Evolutionary conservation across 2,113 vertebrate species (phyloP), one percentile per base, ranked within the genome.

Genomic region (Alligator sinensis): DNA sequence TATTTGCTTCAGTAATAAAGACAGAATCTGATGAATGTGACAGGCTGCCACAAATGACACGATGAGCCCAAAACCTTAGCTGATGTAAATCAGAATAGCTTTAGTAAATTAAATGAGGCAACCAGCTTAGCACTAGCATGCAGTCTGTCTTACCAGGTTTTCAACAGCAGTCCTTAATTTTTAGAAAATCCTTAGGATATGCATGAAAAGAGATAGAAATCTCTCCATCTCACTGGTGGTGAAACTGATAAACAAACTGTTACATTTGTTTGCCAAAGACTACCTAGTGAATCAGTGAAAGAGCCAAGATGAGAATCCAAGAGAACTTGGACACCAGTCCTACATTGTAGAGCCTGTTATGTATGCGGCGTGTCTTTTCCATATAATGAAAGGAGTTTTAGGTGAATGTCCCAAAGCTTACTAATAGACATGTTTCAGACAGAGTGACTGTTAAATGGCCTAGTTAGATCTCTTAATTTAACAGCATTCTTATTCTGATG

Each of bases 151-250:
- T 5, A 38, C 22, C 21, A 21, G 30, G 30, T 72, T 72, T 68
- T 30, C 11, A 30, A 30, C 17, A 72, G 11, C 12, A 72, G 19
- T 38, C 30, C 30, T 21, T 38, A 38, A 22, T 72, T 34, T 22
- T 72, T 34, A 72, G 18, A 72, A 72, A 72, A 17, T 11, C 11
- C 68, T 8, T 34, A 21, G 34, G 68, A 72, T 22, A 72, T 11
- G 19, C 19, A 24, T 72, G 68, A 72, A 72, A 34, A 58, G 2
- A 4, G 57, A 3, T 2, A 0, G 5, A 12, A 28, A 12, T 9
- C 9, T 16, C 30, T 12, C 30, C 34, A 0, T 3, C 1, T 1
- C 1, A 38, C 24, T 0, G 12, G 3, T 5, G 1, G 1, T 3
- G 68, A 82, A 24, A 70, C 81, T 28, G 3, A 2, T 1, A n/a